Evolutionary conservation across 2,113 vertebrate genomes (phyloP).

Genomic region (Eublepharis macularius): DNA sequence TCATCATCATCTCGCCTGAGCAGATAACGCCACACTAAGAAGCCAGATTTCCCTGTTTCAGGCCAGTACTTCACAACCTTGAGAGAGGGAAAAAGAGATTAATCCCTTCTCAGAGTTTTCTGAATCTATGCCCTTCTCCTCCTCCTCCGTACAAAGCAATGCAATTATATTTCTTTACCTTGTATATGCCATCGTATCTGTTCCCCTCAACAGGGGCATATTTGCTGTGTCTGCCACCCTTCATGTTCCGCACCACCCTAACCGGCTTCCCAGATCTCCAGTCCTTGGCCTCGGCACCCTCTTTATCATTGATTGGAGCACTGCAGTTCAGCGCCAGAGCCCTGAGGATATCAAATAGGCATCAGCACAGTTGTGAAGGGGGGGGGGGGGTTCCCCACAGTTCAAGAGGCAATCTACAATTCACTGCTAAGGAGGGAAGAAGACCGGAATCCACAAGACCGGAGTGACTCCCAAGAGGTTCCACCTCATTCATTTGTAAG

Average conservation of each 20-base stretch:
- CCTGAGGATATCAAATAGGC: constrained; percentile 60
- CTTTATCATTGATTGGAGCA: constrained; percentile 86
- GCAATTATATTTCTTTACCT: constrained; percentile 68
- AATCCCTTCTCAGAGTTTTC: fast-evolving
- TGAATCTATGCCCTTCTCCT: too few species aligned
- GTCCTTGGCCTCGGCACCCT: constrained; percentile 88
- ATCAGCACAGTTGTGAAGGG: too few species aligned
- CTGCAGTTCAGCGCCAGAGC: constrained; percentile 95
- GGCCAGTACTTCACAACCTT: constrained; percentile 98
- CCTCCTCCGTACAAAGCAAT: background rate
- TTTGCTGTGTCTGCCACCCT: constrained; percentile 94
- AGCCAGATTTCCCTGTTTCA: constrained; percentile 94
- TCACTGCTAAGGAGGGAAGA: background rate
- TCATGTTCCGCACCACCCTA: constrained; percentile 89
- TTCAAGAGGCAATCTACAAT: too few species aligned
- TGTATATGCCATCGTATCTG: constrained; percentile 96
- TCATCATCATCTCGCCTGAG: constrained; percentile 91
- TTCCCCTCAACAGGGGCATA: constrained; percentile 91
- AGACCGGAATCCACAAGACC: fast-evolving
- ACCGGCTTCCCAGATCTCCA: constrained; percentile 95
- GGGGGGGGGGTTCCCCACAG: too few species aligned
- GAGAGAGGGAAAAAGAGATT: background rate
- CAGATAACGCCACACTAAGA: constrained; percentile 94
- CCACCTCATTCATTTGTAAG: too few species aligned
- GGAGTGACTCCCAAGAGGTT: too few species aligned